phyloP scores from a whole-genome alignment of 2,888 invertebrate genomes.

The Hydropsyche betteni region DNA sequence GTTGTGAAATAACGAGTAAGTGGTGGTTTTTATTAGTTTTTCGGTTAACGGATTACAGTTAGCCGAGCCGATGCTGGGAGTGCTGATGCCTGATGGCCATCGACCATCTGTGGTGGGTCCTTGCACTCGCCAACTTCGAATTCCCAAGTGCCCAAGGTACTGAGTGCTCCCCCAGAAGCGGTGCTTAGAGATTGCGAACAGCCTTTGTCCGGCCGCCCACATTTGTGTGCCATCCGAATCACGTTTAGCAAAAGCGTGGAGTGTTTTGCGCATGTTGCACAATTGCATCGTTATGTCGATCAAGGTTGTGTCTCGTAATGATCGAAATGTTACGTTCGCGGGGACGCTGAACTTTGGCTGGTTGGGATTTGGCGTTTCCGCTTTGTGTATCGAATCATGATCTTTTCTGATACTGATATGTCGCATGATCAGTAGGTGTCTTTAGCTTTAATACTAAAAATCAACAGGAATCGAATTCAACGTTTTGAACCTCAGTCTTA shows the following conservation, averaged over 20 bases:
- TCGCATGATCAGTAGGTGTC: too few species aligned
- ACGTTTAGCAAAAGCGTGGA: not conserved
- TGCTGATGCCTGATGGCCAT: not conserved
- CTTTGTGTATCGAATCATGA: too few species aligned
- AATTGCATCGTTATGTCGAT: too few species aligned
- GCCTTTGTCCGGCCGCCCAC: not conserved
- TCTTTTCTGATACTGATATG: too few species aligned
- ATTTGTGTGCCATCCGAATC: slow-evolving; percentile 12
- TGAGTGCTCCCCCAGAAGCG: not conserved
- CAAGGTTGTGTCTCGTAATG: too few species aligned
- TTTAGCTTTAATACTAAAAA: too few species aligned
- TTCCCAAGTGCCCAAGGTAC: not conserved
- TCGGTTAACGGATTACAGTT: slow-evolving; percentile 45
- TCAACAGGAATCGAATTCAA: too few species aligned
- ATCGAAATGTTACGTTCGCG: too few species aligned
- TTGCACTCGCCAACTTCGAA: not conserved
- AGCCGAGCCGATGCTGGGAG: slow-evolving; percentile 17
- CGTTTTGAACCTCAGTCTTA: too few species aligned
- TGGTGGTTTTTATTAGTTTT: slow-evolving; percentile 47
- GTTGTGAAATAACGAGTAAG: slow-evolving; percentile 41
- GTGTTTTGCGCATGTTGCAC: not conserved
- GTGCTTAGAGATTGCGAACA: not conserved
- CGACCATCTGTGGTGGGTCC: slow-evolving; percentile 6
- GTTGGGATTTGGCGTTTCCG: too few species aligned
- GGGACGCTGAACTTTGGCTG: too few species aligned